A percentile compares a stretch with the other conserved stretches of the same genome.
These are phyloP conservation scores for Xiphydria camelus DNA, from an alignment of 2,888 invertebrate species.

Conservation along the genomic window DNA sequence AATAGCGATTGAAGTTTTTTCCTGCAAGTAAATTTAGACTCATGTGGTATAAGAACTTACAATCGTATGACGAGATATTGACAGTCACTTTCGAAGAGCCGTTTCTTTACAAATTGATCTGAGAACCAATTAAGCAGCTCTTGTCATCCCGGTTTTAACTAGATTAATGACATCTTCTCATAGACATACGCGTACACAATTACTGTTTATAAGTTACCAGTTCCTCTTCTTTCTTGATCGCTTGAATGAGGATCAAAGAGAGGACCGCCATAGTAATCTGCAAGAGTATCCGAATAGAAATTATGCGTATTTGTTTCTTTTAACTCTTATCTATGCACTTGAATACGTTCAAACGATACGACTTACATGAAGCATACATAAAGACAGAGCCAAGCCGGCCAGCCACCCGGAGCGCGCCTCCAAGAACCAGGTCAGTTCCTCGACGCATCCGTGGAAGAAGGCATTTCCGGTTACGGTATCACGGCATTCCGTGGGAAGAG, in stretches of 20 bases:
- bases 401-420: slow-evolving; percentile 84
- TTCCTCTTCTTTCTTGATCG: slow-evolving; percentile 76
- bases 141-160: too few relatives aligned
- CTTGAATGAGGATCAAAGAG: slow-evolving; percentile 72
- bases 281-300: slow-evolving; percentile 37
- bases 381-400: slow-evolving; percentile 75
- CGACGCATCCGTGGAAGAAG: slow-evolving; percentile 85
- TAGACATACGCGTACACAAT: too few relatives aligned
- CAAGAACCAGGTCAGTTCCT: slow-evolving; percentile 85
- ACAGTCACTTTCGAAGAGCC: too few relatives aligned
- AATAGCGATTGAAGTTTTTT: too few relatives aligned
- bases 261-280: slow-evolving; percentile 74
- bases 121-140: too few relatives aligned
- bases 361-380: slow-evolving; percentile 79
- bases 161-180: too few relatives aligned
- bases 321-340: too few relatives aligned
- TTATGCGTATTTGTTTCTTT: not conserved
- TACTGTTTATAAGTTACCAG: slow-evolving; percentile 62
- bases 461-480: slow-evolving; percentile 88
- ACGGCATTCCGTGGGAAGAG: slow-evolving; percentile 80
- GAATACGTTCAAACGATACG: slow-evolving; percentile 1
- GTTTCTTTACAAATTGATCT: too few relatives aligned
- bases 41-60: too few relatives aligned
- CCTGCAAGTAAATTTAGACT: too few relatives aligned
- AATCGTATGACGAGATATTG: too few relatives aligned